These are phyloP conservation scores for Patella depressa DNA, from an alignment of 2,888 invertebrate species.

Conservation along the genomic window DNA sequence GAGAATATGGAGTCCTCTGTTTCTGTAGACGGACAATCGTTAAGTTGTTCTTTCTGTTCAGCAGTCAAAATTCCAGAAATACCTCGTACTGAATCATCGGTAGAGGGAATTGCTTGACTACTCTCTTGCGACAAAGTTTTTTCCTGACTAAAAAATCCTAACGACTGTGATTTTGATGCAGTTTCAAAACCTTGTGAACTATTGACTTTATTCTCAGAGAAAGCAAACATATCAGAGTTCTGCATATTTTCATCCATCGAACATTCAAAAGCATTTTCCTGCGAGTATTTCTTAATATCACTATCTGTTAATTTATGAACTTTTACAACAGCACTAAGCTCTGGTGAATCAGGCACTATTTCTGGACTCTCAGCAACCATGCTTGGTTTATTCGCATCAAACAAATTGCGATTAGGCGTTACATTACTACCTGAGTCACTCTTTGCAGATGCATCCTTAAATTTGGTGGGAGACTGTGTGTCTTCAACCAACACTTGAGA, in stretches of 20 bases:
- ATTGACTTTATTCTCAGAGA: neutral
- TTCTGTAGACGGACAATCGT: neutral
- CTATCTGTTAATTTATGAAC: neutral
- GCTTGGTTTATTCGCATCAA: neutral
- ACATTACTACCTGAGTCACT: neutral
- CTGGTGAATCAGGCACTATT: neutral
- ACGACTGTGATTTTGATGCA: neutral
- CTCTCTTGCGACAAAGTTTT: too few species aligned
- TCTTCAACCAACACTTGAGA: constrained; percentile 56
- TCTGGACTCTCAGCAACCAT: neutral
- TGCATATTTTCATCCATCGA: too few species aligned
- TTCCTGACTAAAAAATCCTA: constrained; percentile 2
- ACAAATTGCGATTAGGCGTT: neutral
- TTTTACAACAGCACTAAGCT: neutral
- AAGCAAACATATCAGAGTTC: neutral
- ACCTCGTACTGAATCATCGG: neutral
- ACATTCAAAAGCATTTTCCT: too few species aligned
- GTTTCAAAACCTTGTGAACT: neutral
- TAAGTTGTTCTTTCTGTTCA: neutral
- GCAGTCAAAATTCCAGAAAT: neutral
- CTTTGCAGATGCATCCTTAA: constrained; percentile 17
- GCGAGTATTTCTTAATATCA: neutral
- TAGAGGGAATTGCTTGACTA: too few species aligned
- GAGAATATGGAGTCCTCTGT: neutral
- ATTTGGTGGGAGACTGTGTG: constrained; percentile 57